A percentile compares a stretch with the other conserved stretches of the same genome.
Evolutionary conservation across 2,113 vertebrate genomes (phyloP).

Genomic region (Strix aluco): DNA sequence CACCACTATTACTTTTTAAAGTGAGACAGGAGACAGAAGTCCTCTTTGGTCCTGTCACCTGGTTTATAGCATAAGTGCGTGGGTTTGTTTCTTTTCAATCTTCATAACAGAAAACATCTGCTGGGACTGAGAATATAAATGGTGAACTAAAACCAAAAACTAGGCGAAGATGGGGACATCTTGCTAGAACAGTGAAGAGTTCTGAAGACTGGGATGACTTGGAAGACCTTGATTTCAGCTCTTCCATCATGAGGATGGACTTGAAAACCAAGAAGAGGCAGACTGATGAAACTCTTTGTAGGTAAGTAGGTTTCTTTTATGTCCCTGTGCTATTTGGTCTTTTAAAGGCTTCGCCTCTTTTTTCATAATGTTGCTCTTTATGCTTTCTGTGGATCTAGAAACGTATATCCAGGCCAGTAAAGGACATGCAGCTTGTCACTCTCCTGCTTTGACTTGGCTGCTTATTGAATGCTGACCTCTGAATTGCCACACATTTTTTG

Average conservation of each 20-base stretch:
- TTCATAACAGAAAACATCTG: conserved; percentile 70
- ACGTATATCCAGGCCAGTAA: not conserved
- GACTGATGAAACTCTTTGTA: conserved; percentile 77
- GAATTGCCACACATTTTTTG: not conserved
- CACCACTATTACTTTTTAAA: not conserved
- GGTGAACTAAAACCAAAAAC: conserved; percentile 81
- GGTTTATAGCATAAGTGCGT: not conserved
- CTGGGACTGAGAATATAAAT: conserved; percentile 77
- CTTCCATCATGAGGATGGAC: conserved; percentile 72
- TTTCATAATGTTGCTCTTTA: not conserved
- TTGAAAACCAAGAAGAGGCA: conserved; percentile 78
- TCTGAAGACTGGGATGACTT: conserved; percentile 88
- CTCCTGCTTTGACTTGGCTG: not conserved
- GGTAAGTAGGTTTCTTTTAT: conserved; percentile 65
- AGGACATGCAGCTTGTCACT: not conserved
- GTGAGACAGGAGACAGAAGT: not conserved
- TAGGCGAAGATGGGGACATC: conserved; percentile 85
- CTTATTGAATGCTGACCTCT: not conserved
- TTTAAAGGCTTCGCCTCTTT: not conserved
- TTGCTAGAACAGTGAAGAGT: conserved; percentile 77
- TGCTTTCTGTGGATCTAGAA: not conserved
- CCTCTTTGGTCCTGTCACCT: not conserved
- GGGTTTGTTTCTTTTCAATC: not conserved
- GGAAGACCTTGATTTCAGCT: conserved; percentile 78
- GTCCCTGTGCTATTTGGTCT: not conserved